A percentile compares a stretch with the other conserved stretches of the same genome.
Conservation (phyloP, 2,888 invertebrate species). For the Atherix ibis region DNA sequence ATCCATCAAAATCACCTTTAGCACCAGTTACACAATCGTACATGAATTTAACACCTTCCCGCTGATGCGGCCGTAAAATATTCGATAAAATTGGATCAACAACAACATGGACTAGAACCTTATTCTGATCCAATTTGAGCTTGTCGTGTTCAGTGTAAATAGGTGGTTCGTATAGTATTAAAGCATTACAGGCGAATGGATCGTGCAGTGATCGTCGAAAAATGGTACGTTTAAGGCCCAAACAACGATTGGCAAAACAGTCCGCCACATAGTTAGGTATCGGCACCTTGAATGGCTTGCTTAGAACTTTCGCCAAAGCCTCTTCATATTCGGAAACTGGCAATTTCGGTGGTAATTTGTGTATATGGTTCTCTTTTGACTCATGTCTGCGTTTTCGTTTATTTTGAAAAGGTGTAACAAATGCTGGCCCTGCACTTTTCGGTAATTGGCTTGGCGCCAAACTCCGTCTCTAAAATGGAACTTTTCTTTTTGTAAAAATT, state of each 20-base stretch:
- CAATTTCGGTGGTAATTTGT: conserved; percentile 21
- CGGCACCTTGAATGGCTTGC: conserved; percentile 82
- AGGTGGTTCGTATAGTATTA: conserved; percentile 77
- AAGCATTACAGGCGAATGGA: conserved; percentile 79
- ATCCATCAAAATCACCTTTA: conserved; percentile 73
- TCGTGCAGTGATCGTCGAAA: conserved; percentile 65
- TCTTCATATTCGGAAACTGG: conserved; percentile 51
- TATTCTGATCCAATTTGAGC: conserved; percentile 55
- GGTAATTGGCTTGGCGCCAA: conserved; percentile 65
- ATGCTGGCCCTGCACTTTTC: conserved; percentile 27
- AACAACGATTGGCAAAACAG: conserved; percentile 51
- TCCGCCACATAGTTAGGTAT: conserved; percentile 73
- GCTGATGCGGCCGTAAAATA: conserved; percentile 88
- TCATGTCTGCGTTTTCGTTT: conserved; percentile 35
- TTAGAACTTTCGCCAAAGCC: conserved; percentile 65
- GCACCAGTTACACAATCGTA: conserved; percentile 94
- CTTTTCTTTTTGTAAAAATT: not conserved
- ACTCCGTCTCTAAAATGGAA: conserved; percentile 41
- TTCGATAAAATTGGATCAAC: conserved; percentile 88
- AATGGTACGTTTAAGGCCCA: conserved; percentile 55
- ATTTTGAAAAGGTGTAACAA: conserved; percentile 38
- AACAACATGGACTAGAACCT: conserved; percentile 75
- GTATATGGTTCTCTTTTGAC: conserved; percentile 5
- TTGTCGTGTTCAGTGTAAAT: conserved; percentile 73
- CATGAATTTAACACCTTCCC: conserved; percentile 98